These are phyloP conservation scores for Ceyx margarethae DNA, from an alignment of 2,113 vertebrate genomes.

Conservation along the genomic window DNA sequence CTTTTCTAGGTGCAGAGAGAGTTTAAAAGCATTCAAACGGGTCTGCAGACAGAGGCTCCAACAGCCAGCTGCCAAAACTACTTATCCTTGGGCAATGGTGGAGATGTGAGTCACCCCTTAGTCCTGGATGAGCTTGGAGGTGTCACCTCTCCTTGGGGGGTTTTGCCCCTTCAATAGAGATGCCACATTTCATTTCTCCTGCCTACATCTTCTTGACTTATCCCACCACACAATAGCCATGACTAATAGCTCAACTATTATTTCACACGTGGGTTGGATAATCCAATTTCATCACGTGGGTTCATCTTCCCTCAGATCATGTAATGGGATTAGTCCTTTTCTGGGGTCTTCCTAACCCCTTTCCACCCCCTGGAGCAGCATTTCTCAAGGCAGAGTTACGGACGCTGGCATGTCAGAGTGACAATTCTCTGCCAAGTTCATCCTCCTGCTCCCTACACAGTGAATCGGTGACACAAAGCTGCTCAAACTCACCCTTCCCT, in stretches of 20 bases:
- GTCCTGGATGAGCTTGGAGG: background rate
- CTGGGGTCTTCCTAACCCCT: background rate
- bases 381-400: conserved; percentile 29
- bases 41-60: background rate
- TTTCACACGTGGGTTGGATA: background rate
- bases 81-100: background rate
- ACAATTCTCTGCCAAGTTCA: background rate
- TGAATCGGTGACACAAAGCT: background rate
- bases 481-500: background rate
- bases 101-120: background rate
- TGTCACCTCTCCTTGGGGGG: background rate
- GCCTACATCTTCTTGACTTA: background rate
- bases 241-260: conserved; percentile 47
- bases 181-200: background rate
- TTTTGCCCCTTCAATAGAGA: background rate
- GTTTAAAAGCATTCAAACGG: background rate
- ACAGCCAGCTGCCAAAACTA: background rate
- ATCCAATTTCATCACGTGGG: conserved; percentile 45
- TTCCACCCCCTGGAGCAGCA: background rate
- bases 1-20: background rate
- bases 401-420: background rate
- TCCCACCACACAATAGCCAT: background rate
- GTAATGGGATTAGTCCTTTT: conserved; percentile 45
- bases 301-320: background rate
- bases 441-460: background rate